phyloP scores from a whole-genome alignment of 2,888 invertebrate genomes.

The Proisotoma minuta region DNA sequence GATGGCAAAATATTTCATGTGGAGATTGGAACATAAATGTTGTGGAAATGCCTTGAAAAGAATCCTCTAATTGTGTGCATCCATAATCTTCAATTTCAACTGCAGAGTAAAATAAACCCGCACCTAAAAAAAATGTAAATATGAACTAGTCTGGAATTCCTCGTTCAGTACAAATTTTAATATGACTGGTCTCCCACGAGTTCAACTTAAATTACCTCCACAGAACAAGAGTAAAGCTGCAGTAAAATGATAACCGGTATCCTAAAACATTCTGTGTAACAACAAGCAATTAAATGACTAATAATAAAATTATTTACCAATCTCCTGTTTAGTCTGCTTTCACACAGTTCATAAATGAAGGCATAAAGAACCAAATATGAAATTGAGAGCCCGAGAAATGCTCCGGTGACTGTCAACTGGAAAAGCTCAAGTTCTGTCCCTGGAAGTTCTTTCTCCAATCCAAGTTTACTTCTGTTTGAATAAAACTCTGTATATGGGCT shows the following conservation, averaged over 20 bases:
- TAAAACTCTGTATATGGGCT: slow-evolving; percentile 20
- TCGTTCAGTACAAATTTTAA: too few species aligned
- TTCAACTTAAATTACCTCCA: slow-evolving; percentile 21
- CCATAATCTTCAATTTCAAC: slow-evolving; percentile 21
- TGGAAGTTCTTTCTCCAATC: not conserved
- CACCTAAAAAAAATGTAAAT: too few species aligned
- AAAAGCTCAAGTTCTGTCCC: slow-evolving; percentile 10
- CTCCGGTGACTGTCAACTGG: not conserved
- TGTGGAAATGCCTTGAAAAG: too few species aligned
- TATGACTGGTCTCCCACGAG: too few species aligned
- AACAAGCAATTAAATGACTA: too few species aligned
- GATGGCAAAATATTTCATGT: slow-evolving; percentile 4
- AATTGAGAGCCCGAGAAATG: slow-evolving; percentile 19
- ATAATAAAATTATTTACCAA: slow-evolving; percentile 24
- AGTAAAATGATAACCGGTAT: slow-evolving; percentile 22
- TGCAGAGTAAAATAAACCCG: slow-evolving; percentile 25
- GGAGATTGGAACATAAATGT: not conserved
- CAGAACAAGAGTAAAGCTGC: slow-evolving; percentile 16
- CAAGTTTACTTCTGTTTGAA: not conserved
- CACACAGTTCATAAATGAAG: slow-evolving; percentile 17
- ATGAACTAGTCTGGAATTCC: too few species aligned
- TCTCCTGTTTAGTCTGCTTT: slow-evolving; percentile 12
- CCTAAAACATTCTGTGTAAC: slow-evolving; percentile 18
- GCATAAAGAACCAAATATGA: slow-evolving; percentile 18
- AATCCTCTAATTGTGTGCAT: not conserved